Conservation (phyloP, 2,888 invertebrate species). For the Empis stercorea region DNA sequence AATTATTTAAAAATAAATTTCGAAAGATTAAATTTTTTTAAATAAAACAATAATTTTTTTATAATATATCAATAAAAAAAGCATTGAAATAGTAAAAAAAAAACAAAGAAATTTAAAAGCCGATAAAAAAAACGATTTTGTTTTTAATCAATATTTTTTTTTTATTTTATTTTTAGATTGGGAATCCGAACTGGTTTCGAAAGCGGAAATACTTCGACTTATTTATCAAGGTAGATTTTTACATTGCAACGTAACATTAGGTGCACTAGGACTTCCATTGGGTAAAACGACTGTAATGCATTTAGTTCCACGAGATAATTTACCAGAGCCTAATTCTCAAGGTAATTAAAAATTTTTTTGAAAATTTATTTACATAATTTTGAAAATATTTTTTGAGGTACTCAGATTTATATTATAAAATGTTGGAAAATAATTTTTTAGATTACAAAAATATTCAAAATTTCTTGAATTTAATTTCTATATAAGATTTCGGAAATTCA, state of each 20-base stretch:
- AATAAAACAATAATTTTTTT: no score
- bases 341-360: slow-evolving; percentile 42
- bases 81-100: no score
- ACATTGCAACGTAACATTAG: slow-evolving; percentile 97
- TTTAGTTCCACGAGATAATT: slow-evolving; percentile 95
- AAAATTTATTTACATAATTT: slow-evolving; percentile 10
- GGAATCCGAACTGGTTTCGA: slow-evolving; percentile 88
- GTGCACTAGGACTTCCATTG: slow-evolving; percentile 90
- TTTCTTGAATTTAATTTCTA: no score
- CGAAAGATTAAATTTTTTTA: no score
- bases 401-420: no score
- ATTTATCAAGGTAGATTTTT: slow-evolving; percentile 99
- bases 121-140: background rate
- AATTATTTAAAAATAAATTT: no score
- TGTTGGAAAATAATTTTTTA: no score
- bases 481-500: no score
- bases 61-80: no score
- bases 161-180: slow-evolving; percentile 55
- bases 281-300: slow-evolving; percentile 99
- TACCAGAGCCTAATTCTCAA: slow-evolving; percentile 98
- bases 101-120: background rate
- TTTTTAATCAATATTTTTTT: background rate
- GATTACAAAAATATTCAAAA: no score
- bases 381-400: slow-evolving; percentile 20
- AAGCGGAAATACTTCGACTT: slow-evolving; percentile 94